Evolutionary conservation across 2,888 invertebrate genomes (phyloP).

Genomic region (Phanerotoma sp.): DNA sequence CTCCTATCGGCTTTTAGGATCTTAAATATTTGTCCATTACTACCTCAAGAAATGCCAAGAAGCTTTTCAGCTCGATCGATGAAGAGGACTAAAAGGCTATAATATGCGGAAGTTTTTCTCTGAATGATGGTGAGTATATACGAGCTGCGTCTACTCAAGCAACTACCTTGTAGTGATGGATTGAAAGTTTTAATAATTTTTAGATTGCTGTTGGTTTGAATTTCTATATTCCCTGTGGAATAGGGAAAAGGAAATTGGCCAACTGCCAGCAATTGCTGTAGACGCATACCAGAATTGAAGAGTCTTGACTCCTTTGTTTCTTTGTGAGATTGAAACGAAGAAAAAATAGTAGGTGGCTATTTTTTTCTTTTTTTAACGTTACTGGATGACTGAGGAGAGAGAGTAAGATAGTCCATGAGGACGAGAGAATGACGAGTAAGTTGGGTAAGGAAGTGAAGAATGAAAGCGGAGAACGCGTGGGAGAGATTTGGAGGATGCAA

Average conservation of each 20-base stretch:
- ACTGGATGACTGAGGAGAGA: not conserved
- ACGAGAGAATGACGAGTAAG: slow-evolving; percentile 15
- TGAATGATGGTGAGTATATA: slow-evolving; percentile 3
- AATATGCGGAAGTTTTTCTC: not conserved
- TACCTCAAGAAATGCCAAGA: not conserved
- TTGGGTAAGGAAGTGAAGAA: slow-evolving; percentile 19
- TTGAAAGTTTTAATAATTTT: slow-evolving; percentile 20
- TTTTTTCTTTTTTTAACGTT: slow-evolving; percentile 6
- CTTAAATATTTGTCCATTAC: slow-evolving; percentile 10
- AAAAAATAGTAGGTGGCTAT: slow-evolving; percentile 2
- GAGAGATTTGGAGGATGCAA: slow-evolving; percentile 13
- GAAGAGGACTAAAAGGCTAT: not conserved
- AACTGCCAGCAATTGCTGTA: slow-evolving; percentile 15
- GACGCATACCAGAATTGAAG: slow-evolving; percentile 25
- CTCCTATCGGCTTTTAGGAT: not conserved
- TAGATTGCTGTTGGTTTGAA: slow-evolving; percentile 6
- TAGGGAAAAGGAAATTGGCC: slow-evolving; percentile 13
- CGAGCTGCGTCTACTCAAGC: too few relatives aligned
- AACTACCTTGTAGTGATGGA: slow-evolving; percentile 2
- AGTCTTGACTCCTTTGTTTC: slow-evolving; percentile 17
- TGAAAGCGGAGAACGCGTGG: slow-evolving; percentile 17
- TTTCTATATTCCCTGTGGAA: not conserved
- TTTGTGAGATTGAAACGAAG: slow-evolving; percentile 2
- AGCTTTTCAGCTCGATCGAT: slow-evolving; percentile 1
- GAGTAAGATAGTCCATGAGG: slow-evolving; percentile 6